Percentiles rank a stretch among this genome's conserved stretches.
These are phyloP conservation scores for Heterodera carotae DNA, from an alignment of 1,140 invertebrate genomes.

Conservation along the genomic window DNA sequence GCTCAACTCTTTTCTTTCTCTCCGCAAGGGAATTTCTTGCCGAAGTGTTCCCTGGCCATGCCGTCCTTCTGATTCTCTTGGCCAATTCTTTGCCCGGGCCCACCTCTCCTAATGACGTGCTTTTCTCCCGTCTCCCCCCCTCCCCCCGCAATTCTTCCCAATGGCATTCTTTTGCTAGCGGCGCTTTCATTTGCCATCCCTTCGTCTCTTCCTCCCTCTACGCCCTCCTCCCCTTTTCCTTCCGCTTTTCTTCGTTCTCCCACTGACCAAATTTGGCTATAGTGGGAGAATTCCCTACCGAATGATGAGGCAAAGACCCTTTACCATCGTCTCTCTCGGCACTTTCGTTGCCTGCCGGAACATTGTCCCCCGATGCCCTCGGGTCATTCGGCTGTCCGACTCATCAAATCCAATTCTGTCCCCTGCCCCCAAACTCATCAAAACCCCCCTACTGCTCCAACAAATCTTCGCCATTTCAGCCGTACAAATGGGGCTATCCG, in stretches of 20 bases:
- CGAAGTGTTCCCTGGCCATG: neutral
- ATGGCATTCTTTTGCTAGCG: neutral
- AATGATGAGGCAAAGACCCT: neutral
- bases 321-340: neutral
- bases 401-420: slow-evolving; percentile 5
- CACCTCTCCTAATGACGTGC: neutral
- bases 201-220: neutral
- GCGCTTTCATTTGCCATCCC: neutral
- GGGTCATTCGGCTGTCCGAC: neutral
- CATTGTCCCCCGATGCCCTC: neutral
- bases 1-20: neutral
- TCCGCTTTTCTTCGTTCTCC: slow-evolving; percentile 2
- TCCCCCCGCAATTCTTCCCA: too few species aligned
- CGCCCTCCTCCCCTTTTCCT: neutral
- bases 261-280: neutral
- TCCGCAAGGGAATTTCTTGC: neutral
- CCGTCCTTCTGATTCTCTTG: too few species aligned
- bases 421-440: neutral
- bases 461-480: neutral
- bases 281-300: neutral
- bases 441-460: neutral
- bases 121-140: neutral
- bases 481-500: neutral
- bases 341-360: neutral
- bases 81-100: too few species aligned